Percentiles rank a stretch among this genome's conserved stretches.
These are phyloP conservation scores for Cheilosia soror DNA, from an alignment of 2,888 invertebrate species.

Conservation along the genomic window DNA sequence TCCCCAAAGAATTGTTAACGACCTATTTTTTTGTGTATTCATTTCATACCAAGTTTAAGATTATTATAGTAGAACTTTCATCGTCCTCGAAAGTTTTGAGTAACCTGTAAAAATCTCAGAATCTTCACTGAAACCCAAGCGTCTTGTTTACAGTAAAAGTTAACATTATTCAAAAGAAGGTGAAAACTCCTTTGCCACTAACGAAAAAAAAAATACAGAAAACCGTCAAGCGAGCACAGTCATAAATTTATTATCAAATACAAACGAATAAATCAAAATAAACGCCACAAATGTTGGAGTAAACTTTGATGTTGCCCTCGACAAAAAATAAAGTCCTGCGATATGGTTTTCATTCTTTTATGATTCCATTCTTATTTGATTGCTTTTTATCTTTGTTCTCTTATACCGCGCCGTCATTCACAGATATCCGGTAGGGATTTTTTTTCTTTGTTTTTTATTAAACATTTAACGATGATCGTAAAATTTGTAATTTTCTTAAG, in stretches of 20 bases:
- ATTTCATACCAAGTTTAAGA: conserved; percentile 25
- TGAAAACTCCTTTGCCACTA: neutral
- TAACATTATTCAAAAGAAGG: neutral
- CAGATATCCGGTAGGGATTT: conserved; percentile 8
- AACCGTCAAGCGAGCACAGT: neutral
- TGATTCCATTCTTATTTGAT: conserved; percentile 17
- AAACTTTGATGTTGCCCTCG: neutral
- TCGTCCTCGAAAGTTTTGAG: too few species aligned
- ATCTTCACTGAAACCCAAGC: too few species aligned
- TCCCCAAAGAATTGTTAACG: conserved; percentile 44
- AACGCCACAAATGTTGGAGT: conserved; percentile 7
- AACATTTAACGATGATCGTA: conserved; percentile 61
- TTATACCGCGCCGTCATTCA: conserved; percentile 1
- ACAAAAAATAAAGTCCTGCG: neutral
- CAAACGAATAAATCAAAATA: conserved; percentile 35
- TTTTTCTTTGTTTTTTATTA: conserved; percentile 40
- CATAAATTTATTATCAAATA: conserved; percentile 33
- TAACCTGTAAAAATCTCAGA: too few species aligned
- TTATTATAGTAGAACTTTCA: too few species aligned
- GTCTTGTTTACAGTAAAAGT: too few species aligned
- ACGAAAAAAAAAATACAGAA: neutral
- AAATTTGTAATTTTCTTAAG: conserved; percentile 50
- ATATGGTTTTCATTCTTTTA: conserved; percentile 41
- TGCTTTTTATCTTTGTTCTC: conserved; percentile 32
- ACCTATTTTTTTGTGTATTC: neutral